Evolutionary conservation across 1,140 invertebrate genomes (phyloP), one percentile per base, ranked within the genome.

Genomic region (Neodiprion virginianus): DNA sequence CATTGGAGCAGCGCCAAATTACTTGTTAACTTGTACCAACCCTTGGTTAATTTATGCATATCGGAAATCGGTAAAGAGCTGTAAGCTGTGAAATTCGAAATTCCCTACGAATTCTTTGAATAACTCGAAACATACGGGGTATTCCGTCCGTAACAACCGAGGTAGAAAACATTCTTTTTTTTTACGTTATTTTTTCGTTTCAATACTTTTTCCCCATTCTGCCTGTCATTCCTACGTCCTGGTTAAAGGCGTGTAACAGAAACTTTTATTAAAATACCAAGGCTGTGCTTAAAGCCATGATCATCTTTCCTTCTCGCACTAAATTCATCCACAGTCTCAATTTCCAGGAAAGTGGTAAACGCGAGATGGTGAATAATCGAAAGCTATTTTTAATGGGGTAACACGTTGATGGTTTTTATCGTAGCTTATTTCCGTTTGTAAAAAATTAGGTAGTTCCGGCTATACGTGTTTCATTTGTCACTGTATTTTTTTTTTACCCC

Each of bases 31-130:
- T 61, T 61, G 53, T 61, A 61, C 67, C 67, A 7, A 47, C 12
- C 67, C 40, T 69, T 21, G 67, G 67, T 69, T 12, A 69, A 69
- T 69, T 69, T 69, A 69, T 69, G 67, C 40, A 47, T 69, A 69
- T 69, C 40, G 53, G 8, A 61, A 61, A 61, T 61, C 53, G 53
- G 11, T 61, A 5, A 1, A 61, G n/a, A 14, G 11, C 8, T 17
- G 8, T 17, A 61, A 17, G 5, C 28, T 40, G 53, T 61, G 53
- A 61, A 61, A 61, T 61, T 4, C n/a, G n/a, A 61, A 61, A 61
- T 61, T 61, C 53, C 11, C 53, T 61, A 61, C 5, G n/a, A 17
- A 61, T 61, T 61, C 53, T 61, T 61, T 17, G n/a, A 61, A 61
- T 17, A 17, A 61, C 5, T 61, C 3, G n/a, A 61, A 12, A 61